Conservation (phyloP, 2,113 vertebrate genomes). For the Nyctereutes procyonoides region DNA sequence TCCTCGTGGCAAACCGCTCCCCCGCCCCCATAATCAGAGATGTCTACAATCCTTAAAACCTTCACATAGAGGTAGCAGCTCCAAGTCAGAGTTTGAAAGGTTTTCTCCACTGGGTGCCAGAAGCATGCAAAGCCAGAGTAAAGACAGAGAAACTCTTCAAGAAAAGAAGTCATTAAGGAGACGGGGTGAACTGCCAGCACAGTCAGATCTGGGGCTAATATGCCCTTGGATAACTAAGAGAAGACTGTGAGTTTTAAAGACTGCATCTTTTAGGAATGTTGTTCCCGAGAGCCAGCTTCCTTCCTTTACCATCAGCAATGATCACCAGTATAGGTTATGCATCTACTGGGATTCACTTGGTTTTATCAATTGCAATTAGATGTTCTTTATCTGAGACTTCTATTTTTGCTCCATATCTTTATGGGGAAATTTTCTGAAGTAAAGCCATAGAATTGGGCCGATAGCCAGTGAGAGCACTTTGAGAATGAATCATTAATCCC, state of each 20-base stretch:
- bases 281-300: neutral
- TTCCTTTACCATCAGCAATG: slow-evolving; percentile 51
- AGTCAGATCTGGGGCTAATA: slow-evolving; percentile 61
- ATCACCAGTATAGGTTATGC: slow-evolving; percentile 60
- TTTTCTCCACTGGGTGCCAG: slow-evolving; percentile 48
- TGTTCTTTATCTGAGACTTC: slow-evolving; percentile 73
- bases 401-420: slow-evolving; percentile 73
- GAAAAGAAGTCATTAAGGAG: slow-evolving; percentile 74
- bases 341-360: slow-evolving; percentile 53
- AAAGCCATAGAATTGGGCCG: slow-evolving; percentile 51
- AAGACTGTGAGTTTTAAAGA: slow-evolving; percentile 49
- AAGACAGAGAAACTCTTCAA: slow-evolving; percentile 66
- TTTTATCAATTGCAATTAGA: slow-evolving; percentile 77
- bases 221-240: slow-evolving; percentile 57
- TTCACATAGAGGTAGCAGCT: slow-evolving; percentile 41
- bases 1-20: slow-evolving; percentile 45
- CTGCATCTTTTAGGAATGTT: slow-evolving; percentile 8
- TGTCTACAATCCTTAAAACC: slow-evolving; percentile 48
- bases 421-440: slow-evolving; percentile 58
- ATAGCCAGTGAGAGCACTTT: slow-evolving; percentile 53
- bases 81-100: slow-evolving; percentile 64
- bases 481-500: slow-evolving; percentile 76
- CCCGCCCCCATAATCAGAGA: neutral
- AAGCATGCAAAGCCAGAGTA: slow-evolving; percentile 35
- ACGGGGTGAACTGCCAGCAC: slow-evolving; percentile 60